phyloP scores from a whole-genome alignment of 1,140 invertebrate genomes.

The Macrosteles quadrilineatus region DNA sequence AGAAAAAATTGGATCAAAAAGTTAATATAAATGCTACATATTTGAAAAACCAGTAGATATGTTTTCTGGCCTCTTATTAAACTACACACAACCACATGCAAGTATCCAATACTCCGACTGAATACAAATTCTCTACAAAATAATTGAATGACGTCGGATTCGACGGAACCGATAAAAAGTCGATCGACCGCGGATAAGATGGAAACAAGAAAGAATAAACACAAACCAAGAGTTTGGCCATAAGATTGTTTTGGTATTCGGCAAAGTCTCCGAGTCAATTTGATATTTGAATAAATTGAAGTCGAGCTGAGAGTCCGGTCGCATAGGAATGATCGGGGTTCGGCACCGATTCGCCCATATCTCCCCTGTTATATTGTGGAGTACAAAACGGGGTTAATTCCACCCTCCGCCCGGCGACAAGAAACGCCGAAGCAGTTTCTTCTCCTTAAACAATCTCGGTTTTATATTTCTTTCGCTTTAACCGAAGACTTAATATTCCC shows the following conservation, averaged over 20 bases:
- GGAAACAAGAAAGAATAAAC: neutral
- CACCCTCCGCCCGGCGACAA: neutral
- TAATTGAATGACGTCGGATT: too few species aligned
- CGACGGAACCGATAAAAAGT: neutral
- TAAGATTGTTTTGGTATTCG: constrained; percentile 14
- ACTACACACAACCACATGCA: too few species aligned
- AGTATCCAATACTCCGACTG: too few species aligned
- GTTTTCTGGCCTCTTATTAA: too few species aligned
- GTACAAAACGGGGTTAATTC: constrained; percentile 16
- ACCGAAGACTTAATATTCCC: neutral
- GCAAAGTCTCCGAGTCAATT: constrained; percentile 1
- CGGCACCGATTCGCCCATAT: neutral
- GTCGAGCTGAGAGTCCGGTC: neutral
- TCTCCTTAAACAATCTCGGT: constrained; percentile 14
- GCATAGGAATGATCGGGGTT: constrained; percentile 6
- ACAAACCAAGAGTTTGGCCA: neutral
- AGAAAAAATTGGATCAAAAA: too few species aligned
- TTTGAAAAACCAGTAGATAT: too few species aligned
- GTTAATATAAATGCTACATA: too few species aligned
- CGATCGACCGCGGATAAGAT: neutral
- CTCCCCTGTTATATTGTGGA: neutral
- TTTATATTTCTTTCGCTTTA: constrained; percentile 15
- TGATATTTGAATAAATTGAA: constrained; percentile 15
- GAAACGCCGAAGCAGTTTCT: neutral
- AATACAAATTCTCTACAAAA: too few species aligned